A percentile compares a stretch with the other conserved stretches of the same genome.
phyloP scores from a whole-genome alignment of 1,140 invertebrate genomes.

The Aphelenchoides fujianensis region DNA sequence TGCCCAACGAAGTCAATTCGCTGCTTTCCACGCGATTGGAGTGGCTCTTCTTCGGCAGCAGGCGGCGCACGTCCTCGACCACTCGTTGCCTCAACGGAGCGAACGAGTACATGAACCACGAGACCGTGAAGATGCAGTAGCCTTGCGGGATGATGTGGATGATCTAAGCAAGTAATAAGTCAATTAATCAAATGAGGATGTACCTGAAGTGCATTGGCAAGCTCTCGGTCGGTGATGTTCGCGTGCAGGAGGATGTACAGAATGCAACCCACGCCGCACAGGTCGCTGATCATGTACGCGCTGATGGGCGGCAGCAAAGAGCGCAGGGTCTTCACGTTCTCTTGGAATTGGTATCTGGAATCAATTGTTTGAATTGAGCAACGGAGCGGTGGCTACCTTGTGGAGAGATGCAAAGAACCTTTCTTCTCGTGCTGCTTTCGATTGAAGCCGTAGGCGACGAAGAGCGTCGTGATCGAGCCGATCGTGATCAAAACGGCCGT shows the following conservation, averaged over 20 bases:
- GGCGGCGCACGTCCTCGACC: background rate
- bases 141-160: constrained; percentile 10
- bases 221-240: background rate
- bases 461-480: background rate
- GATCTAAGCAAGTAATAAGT: background rate
- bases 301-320: background rate
- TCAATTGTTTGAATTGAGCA: background rate
- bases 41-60: background rate
- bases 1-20: background rate
- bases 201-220: background rate
- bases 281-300: background rate
- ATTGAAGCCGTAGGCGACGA: background rate
- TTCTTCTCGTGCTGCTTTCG: background rate
- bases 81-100: background rate
- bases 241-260: background rate
- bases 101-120: constrained; percentile 10
- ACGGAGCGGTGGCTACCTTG: background rate
- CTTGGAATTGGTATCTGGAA: constrained; percentile 8
- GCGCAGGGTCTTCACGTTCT: constrained; percentile 5
- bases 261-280: background rate
- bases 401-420: background rate
- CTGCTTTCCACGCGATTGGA: background rate
- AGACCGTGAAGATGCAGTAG: background rate
- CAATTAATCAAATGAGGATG: background rate
- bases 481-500: background rate